phyloP scores from a whole-genome alignment of 2,797 vertebrate species.

The Tragopan temminckii region DNA sequence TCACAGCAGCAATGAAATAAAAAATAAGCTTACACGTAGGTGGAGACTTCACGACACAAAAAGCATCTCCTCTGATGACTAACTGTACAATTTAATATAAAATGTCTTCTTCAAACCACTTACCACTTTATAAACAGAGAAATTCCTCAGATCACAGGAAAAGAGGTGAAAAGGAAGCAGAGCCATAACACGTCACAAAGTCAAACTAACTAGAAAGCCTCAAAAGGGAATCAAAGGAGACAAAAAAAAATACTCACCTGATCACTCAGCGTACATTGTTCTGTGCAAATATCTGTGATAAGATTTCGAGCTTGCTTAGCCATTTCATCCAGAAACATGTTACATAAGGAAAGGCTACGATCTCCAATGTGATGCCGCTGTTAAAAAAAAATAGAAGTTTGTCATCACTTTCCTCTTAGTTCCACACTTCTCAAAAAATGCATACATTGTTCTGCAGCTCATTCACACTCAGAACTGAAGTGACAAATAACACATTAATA shows the following conservation, averaged over 20 bases:
- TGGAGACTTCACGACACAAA: background rate
- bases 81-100: background rate
- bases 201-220: background rate
- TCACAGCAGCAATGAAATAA: background rate
- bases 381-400: background rate
- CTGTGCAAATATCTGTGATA: constrained; percentile 98
- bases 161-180: background rate
- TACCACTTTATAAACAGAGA: background rate
- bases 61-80: background rate
- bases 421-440: background rate
- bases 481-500: background rate
- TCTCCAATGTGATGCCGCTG: constrained; percentile 98
- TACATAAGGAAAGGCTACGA: constrained; percentile 97
- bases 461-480: background rate
- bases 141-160: background rate
- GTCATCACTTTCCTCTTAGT: background rate
- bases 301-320: constrained; percentile 98
- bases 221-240: background rate
- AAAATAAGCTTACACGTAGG: background rate
- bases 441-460: background rate
- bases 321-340: constrained; percentile 99
- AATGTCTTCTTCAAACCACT: background rate
- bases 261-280: constrained; percentile 97
- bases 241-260: constrained; percentile 84
- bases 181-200: background rate